Evolutionary conservation across 2,113 vertebrate species (phyloP), one percentile per base, ranked within the genome.

Genomic region (Halichoerus grypus): DNA sequence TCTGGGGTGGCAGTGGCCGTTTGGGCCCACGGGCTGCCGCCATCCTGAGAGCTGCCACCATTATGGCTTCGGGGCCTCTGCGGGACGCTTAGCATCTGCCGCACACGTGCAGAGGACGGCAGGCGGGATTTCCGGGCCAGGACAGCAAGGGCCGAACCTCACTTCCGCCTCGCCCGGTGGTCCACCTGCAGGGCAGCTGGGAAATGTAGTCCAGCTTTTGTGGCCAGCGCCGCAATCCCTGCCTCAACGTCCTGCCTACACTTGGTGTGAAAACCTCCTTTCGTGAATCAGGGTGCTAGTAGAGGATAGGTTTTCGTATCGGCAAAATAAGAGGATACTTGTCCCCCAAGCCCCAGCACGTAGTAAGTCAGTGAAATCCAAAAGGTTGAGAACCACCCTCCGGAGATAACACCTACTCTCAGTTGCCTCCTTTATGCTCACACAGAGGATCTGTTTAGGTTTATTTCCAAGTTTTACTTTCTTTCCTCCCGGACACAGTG

Each of bases 1-100:
- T 51, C 33, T 13, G 2, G n/a, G 67, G 14, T 0, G 14, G 22
- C 24, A 42, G 19, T 24, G 53, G 26, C 51, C 4, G 0, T 11
- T 19, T 39, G 76, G 5, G 5, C 59, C 51, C 21, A 4, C 0
- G 12, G 28, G 51, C 6, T 71, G 74, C 28, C 0, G 11, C 49
- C 74, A 36, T 13, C 28, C 69, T n/a, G 18, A 65, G 42, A 92
- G 61, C n/a, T 7, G 71, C 24, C 89, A 71, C 15, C 8, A 31
- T 1, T 1, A 15, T 22, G 1, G 1, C 31, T 61, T 93, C 11
- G 0, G 42, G 49, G 33, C 65, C 28, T 77, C 5, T 1, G 13
- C 5, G 1, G 7, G 7, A 79, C 3, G 0, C 51, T 61, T 14
- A 8, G 19, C 55, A 10, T 36, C 74, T 80, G 67, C 15, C 18